Evolutionary conservation across 2,113 vertebrate species (phyloP).

Genomic region (Butorides virescens): DNA sequence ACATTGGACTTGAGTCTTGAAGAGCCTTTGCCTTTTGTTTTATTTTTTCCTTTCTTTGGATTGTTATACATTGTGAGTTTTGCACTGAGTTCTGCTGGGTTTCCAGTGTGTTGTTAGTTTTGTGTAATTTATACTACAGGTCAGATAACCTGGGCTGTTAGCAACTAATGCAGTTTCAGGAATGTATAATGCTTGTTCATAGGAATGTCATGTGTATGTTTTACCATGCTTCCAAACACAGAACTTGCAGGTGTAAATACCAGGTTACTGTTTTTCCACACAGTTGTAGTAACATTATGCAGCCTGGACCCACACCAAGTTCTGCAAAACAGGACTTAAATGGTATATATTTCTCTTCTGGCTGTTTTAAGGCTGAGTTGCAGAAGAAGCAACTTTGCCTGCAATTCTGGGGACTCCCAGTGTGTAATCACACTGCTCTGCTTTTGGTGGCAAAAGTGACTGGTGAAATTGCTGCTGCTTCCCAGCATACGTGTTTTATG

Average conservation of each 20-base stretch:
- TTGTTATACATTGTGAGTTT: not conserved
- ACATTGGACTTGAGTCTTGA: not conserved
- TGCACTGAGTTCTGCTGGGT: not conserved
- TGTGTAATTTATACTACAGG: not conserved
- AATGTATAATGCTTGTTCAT: rapidly evolving
- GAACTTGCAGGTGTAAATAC: not conserved
- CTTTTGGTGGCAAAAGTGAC: not conserved
- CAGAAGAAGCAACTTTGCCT: not conserved
- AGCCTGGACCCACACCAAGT: not conserved
- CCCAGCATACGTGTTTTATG: not conserved
- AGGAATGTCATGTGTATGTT: not conserved
- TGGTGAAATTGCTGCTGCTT: not conserved
- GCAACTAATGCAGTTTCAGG: not conserved
- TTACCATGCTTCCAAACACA: not conserved
- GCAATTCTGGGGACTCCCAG: not conserved
- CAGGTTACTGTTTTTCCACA: not conserved
- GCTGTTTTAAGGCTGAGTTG: not conserved
- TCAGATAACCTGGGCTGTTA: not conserved
- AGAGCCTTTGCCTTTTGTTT: not conserved
- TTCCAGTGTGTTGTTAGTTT: not conserved
- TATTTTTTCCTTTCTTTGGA: not conserved
- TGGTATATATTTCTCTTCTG: not conserved
- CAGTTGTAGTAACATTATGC: not conserved
- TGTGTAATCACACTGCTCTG: not conserved
- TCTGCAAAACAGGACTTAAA: not conserved